Evolutionary conservation across 1,140 invertebrate genomes (phyloP), one percentile per base, ranked within the genome.

Genomic region (Drosophila simulans): DNA sequence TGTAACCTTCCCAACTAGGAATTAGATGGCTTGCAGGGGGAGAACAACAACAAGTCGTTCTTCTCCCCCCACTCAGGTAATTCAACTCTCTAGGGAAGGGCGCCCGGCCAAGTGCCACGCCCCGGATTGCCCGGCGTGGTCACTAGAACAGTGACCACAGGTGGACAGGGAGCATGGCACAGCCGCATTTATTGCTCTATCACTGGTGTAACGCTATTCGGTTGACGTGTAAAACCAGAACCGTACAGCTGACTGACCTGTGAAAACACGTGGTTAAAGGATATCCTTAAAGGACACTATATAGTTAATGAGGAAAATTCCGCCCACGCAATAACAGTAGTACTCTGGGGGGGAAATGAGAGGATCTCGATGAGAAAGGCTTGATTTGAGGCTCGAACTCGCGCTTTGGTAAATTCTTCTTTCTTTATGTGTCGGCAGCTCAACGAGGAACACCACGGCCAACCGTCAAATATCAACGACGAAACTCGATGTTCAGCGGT

Each of bases 1-100:
- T 91, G 80, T 91, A 75, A 88, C 78, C 86, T 85, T 75, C 70
- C 90, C 90, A 91, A 91, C 90, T 91, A 91, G 74, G 90, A 91
- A 63, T 69, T 73, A 74, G 70, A 27, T 49, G 75, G 68, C 22
- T 49, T 39, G 45, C 43, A 22, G 54, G 25, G 8, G 10, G 13
- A 31, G 22, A 37, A 27, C 20, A 22, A 22, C 20, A 22, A 22
- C 20, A 22, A 22, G 20, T 22, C 20, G 20, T 22, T 3, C 2
- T 22, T 3, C 8, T 48, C 45, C 45, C 5, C 31, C 27, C 45
- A 31, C n/a, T 66, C 80, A 56, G 31, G 62, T 80, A 54, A 64
- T 65, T 91, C 90, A 91, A 91, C 90, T 91, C 90, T 91, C 90
- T 85, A 91, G 90, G 90, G 52, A 72, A 91, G 86, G 70, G 65